These are phyloP conservation scores for Leptinotarsa lineolata DNA, from an alignment of 1,140 invertebrate genomes.

Conservation along the genomic window DNA sequence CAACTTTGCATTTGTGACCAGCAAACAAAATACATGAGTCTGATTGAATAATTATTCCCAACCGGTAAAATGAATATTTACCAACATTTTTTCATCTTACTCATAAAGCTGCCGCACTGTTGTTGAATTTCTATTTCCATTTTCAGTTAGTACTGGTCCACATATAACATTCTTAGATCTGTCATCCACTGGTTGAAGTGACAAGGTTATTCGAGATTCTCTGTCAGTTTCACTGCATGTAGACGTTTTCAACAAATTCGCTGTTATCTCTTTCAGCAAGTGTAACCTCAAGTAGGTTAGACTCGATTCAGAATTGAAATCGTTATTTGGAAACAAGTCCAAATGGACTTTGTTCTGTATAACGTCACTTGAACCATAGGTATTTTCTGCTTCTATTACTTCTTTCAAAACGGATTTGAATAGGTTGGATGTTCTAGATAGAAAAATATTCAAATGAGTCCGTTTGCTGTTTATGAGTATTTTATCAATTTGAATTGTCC, in stretches of 20 bases:
- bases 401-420: slow-evolving; percentile 36
- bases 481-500: slow-evolving; percentile 38
- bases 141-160: slow-evolving; percentile 47
- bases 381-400: slow-evolving; percentile 30
- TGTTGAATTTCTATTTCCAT: slow-evolving; percentile 41
- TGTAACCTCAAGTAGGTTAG: slow-evolving; percentile 42
- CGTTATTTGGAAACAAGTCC: slow-evolving; percentile 14
- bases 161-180: slow-evolving; percentile 34
- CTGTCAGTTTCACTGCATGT: slow-evolving; percentile 13
- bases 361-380: slow-evolving; percentile 34
- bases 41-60: not conserved
- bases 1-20: too few relatives aligned
- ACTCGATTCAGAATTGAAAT: slow-evolving; percentile 25
- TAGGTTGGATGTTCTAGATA: slow-evolving; percentile 33
- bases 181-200: slow-evolving; percentile 31
- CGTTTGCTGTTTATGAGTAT: slow-evolving; percentile 30
- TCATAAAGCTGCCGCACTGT: slow-evolving; percentile 38
- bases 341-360: slow-evolving; percentile 30
- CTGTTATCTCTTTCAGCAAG: slow-evolving; percentile 33
- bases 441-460: slow-evolving; percentile 40
- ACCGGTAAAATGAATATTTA: too few relatives aligned
- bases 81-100: slow-evolving; percentile 27
- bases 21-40: not conserved
- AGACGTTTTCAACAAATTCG: slow-evolving; percentile 37
- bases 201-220: slow-evolving; percentile 25